Base-by-base conservation (phyloP, 1,140 invertebrate species). In the Teleogryllus occipitalis region DNA sequence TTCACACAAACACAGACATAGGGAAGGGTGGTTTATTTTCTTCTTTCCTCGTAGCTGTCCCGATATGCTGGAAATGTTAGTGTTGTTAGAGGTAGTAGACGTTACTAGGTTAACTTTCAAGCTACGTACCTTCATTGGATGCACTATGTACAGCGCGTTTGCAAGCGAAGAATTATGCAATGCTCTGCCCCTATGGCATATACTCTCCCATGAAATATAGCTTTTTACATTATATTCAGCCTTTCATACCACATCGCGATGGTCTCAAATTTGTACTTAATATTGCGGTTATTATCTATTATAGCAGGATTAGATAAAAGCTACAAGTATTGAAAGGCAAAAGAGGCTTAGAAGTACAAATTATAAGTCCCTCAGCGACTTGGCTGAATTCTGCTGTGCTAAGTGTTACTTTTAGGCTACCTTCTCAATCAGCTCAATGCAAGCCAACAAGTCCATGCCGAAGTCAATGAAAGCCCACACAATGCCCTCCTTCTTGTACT, bases 351-450 rank as follows among this genome's bases (percentile, higher is more conserved):
- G 27, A 39, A 18, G 75, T 76, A 14, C 65, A n/a, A 72, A 14
- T 72, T 72, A 15, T 1, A 15, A 15, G 14, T 72, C n/a, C 65
- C 65, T n/a, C 14, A 72, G 6, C 14, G 65, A 72, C 65, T 14
- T 72, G 65, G 65, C 10, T 27, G 39, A 12, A 27, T 21, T 39
- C 21, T 14, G 21, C 8, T 75, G n/a, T 75, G n/a, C 73, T 8
- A n/a, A 75, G 8, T 76, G 75, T 8, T n/a, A 6, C 8, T n/a
- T n/a, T 47, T 65, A 65, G 74, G 80, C 86, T 92, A 97, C 96
- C 95, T 98, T 98, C 90, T 98, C 96, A 88, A 98, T 98, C 82
- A 98, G 90, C 88, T 97, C 96, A 90, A 98, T 98, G 93, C 95
- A 97, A 87, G 95, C 95, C 86, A 96, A 91, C 87, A 98, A 92